A percentile compares a stretch with the other conserved stretches of the same genome.
These are phyloP conservation scores for Rhagium mordax DNA, from an alignment of 2,888 invertebrate species.

Conservation along the genomic window DNA sequence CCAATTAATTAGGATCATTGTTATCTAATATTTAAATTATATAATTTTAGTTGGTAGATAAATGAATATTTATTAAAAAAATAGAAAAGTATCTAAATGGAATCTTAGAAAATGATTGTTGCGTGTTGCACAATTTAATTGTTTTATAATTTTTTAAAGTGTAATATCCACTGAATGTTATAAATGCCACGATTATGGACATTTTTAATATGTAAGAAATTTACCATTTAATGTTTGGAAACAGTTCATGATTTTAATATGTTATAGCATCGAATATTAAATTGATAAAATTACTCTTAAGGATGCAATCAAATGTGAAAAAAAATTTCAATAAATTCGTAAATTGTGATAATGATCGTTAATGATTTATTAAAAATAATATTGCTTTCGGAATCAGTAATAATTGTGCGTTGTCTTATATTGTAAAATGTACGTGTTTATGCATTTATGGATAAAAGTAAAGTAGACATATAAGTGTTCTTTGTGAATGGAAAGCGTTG, in stretches of 20 bases:
- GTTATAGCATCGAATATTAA: neutral
- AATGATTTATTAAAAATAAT: neutral
- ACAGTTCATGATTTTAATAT: neutral
- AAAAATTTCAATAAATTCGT: neutral
- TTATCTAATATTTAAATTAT: slow-evolving; percentile 69
- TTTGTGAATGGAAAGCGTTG: neutral
- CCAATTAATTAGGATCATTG: slow-evolving; percentile 69
- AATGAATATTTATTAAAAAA: slow-evolving; percentile 63
- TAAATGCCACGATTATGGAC: slow-evolving; percentile 13
- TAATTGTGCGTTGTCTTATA: neutral
- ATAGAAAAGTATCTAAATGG: slow-evolving; percentile 61
- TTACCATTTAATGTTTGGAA: neutral
- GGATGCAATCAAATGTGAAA: neutral
- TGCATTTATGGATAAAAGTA: neutral
- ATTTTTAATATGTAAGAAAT: slow-evolving; percentile 12
- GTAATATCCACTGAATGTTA: slow-evolving; percentile 53
- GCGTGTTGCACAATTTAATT: slow-evolving; percentile 66
- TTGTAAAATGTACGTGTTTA: neutral
- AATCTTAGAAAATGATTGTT: slow-evolving; percentile 62
- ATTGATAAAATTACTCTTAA: neutral
- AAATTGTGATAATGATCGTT: no score
- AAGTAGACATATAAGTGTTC: neutral
- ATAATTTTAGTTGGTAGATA: slow-evolving; percentile 63
- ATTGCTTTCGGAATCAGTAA: neutral
- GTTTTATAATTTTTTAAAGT: slow-evolving; percentile 47